Evolutionary conservation across 2,113 vertebrate genomes (phyloP).

Genomic region (Lota lota): DNA sequence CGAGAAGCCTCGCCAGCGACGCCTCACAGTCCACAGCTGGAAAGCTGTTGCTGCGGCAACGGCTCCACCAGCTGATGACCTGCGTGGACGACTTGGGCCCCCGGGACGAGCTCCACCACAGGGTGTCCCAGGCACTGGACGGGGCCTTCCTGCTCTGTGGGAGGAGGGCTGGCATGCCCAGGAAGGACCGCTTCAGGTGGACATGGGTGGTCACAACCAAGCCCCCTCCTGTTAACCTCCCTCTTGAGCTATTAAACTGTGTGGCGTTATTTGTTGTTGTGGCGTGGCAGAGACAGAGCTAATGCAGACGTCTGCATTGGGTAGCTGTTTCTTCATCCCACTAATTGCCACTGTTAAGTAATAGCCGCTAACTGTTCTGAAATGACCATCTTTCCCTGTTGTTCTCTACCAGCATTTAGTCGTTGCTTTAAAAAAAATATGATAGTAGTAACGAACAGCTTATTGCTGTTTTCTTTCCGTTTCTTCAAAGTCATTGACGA

Average conservation of each 20-base stretch:
- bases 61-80: conserved; percentile 69
- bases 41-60: conserved; percentile 67
- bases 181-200: conserved; percentile 61
- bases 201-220: background rate
- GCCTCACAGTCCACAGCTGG: conserved; percentile 58
- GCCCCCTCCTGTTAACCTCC: background rate
- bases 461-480: no score
- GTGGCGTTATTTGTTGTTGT: background rate
- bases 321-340: no score
- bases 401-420: no score
- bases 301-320: no score
- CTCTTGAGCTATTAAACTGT: background rate
- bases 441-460: no score
- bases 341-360: no score
- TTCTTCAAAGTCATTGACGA: no score
- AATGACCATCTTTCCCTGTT: no score
- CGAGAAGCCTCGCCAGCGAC: conserved; percentile 53
- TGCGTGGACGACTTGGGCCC: conserved; percentile 73
- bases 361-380: no score
- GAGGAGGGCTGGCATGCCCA: conserved; percentile 41
- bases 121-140: conserved; percentile 70
- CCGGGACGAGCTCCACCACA: conserved; percentile 58
- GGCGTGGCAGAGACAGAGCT: no score
- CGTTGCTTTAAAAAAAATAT: no score
- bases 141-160: conserved; percentile 69